Conservation (phyloP, 2,113 vertebrate genomes). For the Hucho hucho region DNA sequence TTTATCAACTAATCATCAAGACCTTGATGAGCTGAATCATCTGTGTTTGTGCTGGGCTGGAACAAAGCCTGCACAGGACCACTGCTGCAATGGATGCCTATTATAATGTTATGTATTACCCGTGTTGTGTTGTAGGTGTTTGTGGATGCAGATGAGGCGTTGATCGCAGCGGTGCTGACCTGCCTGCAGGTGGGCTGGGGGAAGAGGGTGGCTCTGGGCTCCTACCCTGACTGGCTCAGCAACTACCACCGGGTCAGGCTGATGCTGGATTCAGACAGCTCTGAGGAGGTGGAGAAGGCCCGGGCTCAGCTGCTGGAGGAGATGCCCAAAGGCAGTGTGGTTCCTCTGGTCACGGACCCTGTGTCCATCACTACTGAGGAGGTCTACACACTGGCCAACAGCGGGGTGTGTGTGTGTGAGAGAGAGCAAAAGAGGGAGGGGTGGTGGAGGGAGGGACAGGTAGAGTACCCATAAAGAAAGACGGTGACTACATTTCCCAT, state of each 20-base stretch:
- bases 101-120: not conserved
- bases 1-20: too few species aligned
- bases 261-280: slow-evolving; percentile 84
- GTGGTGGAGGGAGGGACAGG: not conserved
- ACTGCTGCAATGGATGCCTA: not conserved
- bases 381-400: slow-evolving; percentile 83
- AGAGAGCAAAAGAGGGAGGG: not conserved
- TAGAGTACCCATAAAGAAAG: not conserved
- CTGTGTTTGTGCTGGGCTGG: not conserved
- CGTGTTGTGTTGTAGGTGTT: slow-evolving; percentile 66
- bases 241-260: slow-evolving; percentile 92
- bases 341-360: slow-evolving; percentile 74
- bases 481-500: slow-evolving; percentile 14
- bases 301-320: slow-evolving; percentile 72
- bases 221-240: slow-evolving; percentile 92
- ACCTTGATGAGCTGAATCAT: not conserved
- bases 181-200: slow-evolving; percentile 74
- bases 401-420: slow-evolving; percentile 78
- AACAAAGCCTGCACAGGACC: too few species aligned
- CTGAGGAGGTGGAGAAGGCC: slow-evolving; percentile 76
- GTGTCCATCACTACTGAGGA: slow-evolving; percentile 73
- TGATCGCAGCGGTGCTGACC: slow-evolving; percentile 73
- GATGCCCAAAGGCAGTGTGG: slow-evolving; percentile 76
- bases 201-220: slow-evolving; percentile 78
- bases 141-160: slow-evolving; percentile 79